A percentile compares a stretch with the other conserved stretches of the same genome.
phyloP scores from a whole-genome alignment of 37 sponge, comb jelly and placozoan species.

The Crambe crambe region DNA sequence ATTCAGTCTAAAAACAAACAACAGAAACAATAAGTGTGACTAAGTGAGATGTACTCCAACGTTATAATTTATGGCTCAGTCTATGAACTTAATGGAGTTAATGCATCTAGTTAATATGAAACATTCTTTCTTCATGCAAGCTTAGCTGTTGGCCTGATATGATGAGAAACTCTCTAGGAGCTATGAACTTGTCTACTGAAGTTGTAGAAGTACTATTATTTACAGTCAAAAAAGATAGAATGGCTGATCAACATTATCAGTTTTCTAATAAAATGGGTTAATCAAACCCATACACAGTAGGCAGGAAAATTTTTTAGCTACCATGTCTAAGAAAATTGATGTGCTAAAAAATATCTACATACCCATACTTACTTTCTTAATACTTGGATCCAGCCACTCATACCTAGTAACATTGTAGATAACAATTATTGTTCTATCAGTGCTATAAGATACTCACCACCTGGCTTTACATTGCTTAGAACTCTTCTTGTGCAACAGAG shows the following conservation, averaged over 20 bases:
- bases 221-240: too few relatives aligned
- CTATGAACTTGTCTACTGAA: too few relatives aligned
- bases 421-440: background rate
- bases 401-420: constrained; percentile 50
- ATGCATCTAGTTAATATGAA: too few relatives aligned
- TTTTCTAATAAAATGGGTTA: too few relatives aligned
- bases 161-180: too few relatives aligned
- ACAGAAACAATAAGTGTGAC: background rate
- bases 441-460: constrained; percentile 58
- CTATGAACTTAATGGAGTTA: too few relatives aligned
- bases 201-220: too few relatives aligned
- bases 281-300: too few relatives aligned
- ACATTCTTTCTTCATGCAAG: too few relatives aligned
- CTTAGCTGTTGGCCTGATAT: too few relatives aligned
- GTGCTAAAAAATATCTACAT: constrained; percentile 3
- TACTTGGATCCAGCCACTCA: constrained; percentile 99
- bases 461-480: constrained; percentile 98
- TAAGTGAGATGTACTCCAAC: background rate
- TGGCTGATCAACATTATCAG: too few relatives aligned
- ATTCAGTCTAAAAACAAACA: constrained; percentile 90
- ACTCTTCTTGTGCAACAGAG: constrained; percentile 95
- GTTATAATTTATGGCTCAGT: background rate
- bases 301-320: background rate
- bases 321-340: background rate
- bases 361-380: constrained; percentile 85